Conservation (phyloP, 2,797 vertebrate species). For the Tokudaia muenninki region DNA sequence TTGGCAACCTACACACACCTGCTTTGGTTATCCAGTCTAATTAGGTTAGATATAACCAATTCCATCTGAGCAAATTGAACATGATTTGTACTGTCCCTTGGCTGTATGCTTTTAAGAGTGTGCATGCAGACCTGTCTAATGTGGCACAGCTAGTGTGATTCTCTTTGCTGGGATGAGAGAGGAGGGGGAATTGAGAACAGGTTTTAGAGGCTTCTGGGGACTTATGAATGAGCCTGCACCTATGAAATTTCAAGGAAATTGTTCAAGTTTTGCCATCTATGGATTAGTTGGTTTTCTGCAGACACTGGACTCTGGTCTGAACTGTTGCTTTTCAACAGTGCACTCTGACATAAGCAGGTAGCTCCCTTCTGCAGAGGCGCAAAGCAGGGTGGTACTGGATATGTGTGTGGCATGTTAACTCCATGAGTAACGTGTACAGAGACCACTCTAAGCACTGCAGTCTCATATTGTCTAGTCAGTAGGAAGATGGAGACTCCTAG, state of each 20-base stretch:
- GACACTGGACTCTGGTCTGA: conserved; percentile 63
- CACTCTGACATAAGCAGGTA: conserved; percentile 63
- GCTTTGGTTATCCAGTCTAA: conserved; percentile 81
- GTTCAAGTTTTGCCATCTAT: conserved; percentile 41
- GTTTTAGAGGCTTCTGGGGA: conserved; percentile 69
- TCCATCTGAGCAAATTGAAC: conserved; percentile 78
- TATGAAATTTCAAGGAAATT: conserved; percentile 67
- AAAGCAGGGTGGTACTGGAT: conserved; percentile 2
- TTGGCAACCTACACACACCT: conserved; percentile 68
- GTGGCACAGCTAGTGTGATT: conserved; percentile 61
- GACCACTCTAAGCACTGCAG: conserved; percentile 3
- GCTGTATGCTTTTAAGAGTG: conserved; percentile 58
- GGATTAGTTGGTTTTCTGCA: conserved; percentile 68
- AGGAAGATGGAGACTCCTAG: neutral
- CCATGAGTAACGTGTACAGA: neutral
- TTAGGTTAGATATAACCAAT: conserved; percentile 80
- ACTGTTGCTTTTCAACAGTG: conserved; percentile 53
- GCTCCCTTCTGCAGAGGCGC: conserved; percentile 29
- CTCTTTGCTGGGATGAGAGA: conserved; percentile 59
- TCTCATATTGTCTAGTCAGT: conserved; percentile 29
- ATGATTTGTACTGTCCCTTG: conserved; percentile 73
- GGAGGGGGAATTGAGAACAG: conserved; percentile 70
- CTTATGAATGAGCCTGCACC: conserved; percentile 60
- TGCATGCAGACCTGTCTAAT: conserved; percentile 68
- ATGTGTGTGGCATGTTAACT: conserved; percentile 25